These are phyloP conservation scores for Trichogramma dendrolimi DNA, from an alignment of 2,888 invertebrate species.

Conservation along the genomic window DNA sequence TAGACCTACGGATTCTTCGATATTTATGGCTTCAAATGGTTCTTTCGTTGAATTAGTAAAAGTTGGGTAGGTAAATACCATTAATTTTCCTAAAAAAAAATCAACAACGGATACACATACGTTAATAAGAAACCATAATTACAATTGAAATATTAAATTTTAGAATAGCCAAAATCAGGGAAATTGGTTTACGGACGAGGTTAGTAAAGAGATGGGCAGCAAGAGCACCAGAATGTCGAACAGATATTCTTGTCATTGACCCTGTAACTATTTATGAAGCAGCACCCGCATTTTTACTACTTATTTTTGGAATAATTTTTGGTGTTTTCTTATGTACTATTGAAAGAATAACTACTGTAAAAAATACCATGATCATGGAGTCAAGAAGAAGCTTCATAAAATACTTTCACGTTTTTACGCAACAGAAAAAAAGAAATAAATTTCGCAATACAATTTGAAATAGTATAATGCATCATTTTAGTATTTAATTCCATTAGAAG, in stretches of 20 bases:
- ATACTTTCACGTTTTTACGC: not conserved
- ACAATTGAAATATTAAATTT: not conserved
- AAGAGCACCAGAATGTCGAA: slow-evolving; percentile 40
- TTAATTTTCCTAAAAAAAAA: not conserved
- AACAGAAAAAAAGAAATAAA: slow-evolving; percentile 10
- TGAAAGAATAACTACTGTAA: slow-evolving; percentile 25
- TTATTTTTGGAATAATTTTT: slow-evolving; percentile 33
- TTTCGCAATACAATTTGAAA: not conserved
- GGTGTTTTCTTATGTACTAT: slow-evolving; percentile 33
- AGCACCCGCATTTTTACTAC: slow-evolving; percentile 39
- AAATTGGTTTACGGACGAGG: slow-evolving; percentile 39
- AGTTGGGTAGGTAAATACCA: slow-evolving; percentile 37
- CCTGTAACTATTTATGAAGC: slow-evolving; percentile 42
- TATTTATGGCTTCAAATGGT: slow-evolving; percentile 35
- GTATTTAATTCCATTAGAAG: not conserved
- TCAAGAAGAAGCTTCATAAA: slow-evolving; percentile 12
- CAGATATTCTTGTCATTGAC: slow-evolving; percentile 37
- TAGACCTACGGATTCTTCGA: slow-evolving; percentile 29
- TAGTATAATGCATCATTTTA: not conserved
- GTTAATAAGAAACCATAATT: not conserved
- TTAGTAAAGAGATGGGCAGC: slow-evolving; percentile 42
- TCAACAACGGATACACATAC: not conserved
- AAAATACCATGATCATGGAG: slow-evolving; percentile 19
- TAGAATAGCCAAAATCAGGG: slow-evolving; percentile 39
- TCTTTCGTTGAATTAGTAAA: slow-evolving; percentile 42